These are phyloP conservation scores for Chrysogorgia sp. DNA, from an alignment of 92 coral and sea anemone species.

Conservation along the genomic window DNA sequence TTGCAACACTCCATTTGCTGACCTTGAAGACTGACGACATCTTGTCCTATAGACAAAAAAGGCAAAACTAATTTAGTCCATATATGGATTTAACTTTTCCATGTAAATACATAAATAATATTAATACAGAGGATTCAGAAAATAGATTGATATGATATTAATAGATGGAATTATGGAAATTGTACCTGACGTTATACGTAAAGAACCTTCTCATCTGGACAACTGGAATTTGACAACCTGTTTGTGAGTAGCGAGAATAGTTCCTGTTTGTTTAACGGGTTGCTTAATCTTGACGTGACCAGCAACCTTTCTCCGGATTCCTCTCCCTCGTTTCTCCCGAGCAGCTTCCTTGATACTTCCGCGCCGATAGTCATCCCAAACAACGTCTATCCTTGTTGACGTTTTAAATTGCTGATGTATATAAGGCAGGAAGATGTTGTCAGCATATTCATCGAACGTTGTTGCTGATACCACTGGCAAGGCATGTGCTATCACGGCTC, in stretches of 20 bases:
- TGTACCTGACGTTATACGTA: neutral
- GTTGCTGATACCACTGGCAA: conserved; percentile 44
- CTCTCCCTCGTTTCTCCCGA: conserved; percentile 55
- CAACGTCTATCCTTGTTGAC: conserved; percentile 47
- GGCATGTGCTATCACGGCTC: conserved; percentile 47
- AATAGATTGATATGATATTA: no score
- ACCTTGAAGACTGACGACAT: conserved; percentile 37
- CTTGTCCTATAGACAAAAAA: neutral
- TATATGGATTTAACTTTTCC: no score
- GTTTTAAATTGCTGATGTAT: conserved; percentile 22
- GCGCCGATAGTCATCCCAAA: conserved; percentile 46
- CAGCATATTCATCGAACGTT: conserved; percentile 52
- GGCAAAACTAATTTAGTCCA: no score
- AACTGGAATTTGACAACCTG: conserved; percentile 41
- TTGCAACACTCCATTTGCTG: neutral
- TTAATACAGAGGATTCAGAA: no score
- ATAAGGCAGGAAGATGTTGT: conserved; percentile 38
- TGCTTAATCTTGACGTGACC: conserved; percentile 51
- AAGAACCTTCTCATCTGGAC: conserved; percentile 42
- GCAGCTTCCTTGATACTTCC: conserved; percentile 53
- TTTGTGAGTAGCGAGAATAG: conserved; percentile 50
- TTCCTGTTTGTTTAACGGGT: conserved; percentile 53
- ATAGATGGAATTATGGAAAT: no score
- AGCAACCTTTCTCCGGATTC: conserved; percentile 51
- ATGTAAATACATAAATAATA: no score